Percentiles rank a stretch among this genome's conserved stretches.
Conservation (phyloP, 2,113 vertebrate species). For the Setophaga kirtlandii region DNA sequence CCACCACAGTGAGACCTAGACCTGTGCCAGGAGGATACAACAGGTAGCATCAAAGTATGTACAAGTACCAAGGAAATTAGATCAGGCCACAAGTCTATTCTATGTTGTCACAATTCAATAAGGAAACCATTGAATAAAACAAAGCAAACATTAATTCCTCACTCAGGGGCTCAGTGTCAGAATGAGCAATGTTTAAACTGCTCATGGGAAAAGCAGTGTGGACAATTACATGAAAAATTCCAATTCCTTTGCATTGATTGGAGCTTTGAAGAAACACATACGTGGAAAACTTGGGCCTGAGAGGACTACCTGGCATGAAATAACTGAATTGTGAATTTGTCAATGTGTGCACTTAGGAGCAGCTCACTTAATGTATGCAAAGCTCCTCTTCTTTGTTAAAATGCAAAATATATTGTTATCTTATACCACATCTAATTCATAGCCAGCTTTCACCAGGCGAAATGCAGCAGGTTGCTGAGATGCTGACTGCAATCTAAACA, state of each 20-base stretch:
- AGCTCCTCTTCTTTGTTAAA: not conserved
- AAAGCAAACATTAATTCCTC: not conserved
- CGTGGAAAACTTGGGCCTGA: not conserved
- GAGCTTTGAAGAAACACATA: not conserved
- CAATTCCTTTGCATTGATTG: not conserved
- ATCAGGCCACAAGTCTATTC: not conserved
- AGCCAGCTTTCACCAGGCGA: not conserved
- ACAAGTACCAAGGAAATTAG: not conserved
- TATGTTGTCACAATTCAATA: not conserved
- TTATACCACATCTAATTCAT: not conserved
- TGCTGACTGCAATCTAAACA: not conserved
- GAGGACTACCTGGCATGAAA: not conserved
- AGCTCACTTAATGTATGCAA: not conserved
- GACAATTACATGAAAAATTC: not conserved
- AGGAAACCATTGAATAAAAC: not conserved
- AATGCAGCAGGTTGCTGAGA: not conserved
- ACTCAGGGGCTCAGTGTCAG: not conserved
- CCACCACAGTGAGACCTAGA: not conserved
- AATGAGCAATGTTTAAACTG: not conserved
- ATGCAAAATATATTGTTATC: not conserved
- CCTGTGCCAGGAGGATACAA: not conserved
- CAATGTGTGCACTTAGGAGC: rapidly evolving
- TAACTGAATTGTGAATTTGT: not conserved
- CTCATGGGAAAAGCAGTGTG: not conserved
- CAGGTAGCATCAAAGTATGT: not conserved